Conservation (phyloP, 2,113 vertebrate species). For the Halichoeres trimaculatus region DNA sequence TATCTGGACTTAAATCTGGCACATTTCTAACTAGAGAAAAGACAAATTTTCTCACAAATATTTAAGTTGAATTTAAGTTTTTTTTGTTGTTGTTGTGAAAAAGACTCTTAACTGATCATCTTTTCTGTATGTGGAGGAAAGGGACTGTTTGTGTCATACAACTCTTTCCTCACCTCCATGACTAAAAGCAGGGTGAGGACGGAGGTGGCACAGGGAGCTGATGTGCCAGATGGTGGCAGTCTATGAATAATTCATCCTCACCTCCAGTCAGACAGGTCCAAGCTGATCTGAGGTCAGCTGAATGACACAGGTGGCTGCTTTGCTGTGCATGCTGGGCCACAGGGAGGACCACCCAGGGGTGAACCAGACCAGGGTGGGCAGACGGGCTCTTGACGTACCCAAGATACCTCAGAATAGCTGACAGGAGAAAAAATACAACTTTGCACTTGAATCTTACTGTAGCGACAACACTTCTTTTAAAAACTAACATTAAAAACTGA, state of each 20-base stretch:
- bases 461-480: background rate
- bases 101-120: background rate
- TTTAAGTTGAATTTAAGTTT: too few species aligned
- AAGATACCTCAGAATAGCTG: too few species aligned
- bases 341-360: background rate
- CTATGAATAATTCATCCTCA: constrained; percentile 59
- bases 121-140: background rate
- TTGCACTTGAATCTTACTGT: too few species aligned
- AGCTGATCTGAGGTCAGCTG: constrained; percentile 51
- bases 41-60: too few species aligned
- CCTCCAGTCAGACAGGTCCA: constrained; percentile 36
- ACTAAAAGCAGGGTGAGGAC: constrained; percentile 28
- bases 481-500: background rate
- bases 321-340: constrained; percentile 3
- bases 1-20: too few species aligned
- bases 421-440: too few species aligned
- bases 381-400: background rate
- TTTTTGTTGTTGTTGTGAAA: too few species aligned
- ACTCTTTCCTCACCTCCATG: constrained; percentile 4
- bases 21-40: too few species aligned
- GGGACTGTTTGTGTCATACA: background rate
- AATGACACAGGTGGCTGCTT: constrained; percentile 47
- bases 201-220: constrained; percentile 6
- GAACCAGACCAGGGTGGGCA: background rate
- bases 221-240: constrained; percentile 54